Base-by-base conservation (phyloP, 2,113 vertebrate genomes). In the Sinocyclocheilus rhinocerous region DNA sequence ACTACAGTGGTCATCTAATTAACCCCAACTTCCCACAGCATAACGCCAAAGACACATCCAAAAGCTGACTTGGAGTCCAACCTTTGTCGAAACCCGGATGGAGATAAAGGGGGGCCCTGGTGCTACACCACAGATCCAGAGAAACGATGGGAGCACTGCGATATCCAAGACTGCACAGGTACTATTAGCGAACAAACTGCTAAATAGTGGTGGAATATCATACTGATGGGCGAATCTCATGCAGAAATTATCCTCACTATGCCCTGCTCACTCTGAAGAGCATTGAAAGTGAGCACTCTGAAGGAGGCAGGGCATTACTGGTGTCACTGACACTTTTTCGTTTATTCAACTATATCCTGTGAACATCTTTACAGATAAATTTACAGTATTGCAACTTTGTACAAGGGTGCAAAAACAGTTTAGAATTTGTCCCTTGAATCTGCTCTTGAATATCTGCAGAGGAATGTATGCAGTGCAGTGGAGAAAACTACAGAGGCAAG, bases 401-500 rank as follows among this genome's bases (percentile, higher is more conserved):
- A 61, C 29, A 80, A 61, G 29, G 5, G 29, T 57, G 9, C 52
- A 79, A 33, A 79, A 52, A 18, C 22, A 45, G 12, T 76, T 52
- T 52, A 6, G 15, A 11, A 77, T 5, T 42, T 77, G 15, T 11
- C 76, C 76, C 9, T 33, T 77, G 7, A 55, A 33, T 77, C n/a
- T 63, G 76, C 85, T 70, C 9, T 24, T 45, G 67, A 42, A 63
- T 52, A 39, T 59, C 86, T 83, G 10, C 90, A 96, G 96, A 91
- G 15, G 95, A 97, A 11, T 99, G 98, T 45, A 97, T 99, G 73
- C 89, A 94, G 2, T 99, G 98, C 94, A 98, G 94, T 0, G 98
- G 98, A 0, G 97, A 98, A 91, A 89, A 96, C 78, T 99, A 99
- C 79, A 94, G 92, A 0, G 98, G 98, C 15, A 96, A 96, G 87